Evolutionary conservation across 2,888 invertebrate species (phyloP), one percentile per base, ranked within the genome.

Genomic region (Dynastes grantii): DNA sequence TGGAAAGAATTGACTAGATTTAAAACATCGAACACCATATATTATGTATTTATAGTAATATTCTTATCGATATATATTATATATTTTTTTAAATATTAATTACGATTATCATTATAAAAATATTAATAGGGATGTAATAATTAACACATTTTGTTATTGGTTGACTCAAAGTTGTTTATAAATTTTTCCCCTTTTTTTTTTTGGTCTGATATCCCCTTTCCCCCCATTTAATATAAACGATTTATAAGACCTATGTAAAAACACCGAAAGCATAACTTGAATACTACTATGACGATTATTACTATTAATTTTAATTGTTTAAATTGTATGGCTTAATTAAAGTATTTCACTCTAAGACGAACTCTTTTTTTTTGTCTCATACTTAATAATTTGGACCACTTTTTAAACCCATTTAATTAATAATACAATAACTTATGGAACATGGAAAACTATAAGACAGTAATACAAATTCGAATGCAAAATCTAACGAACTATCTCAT

Each of bases 21-120:
- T 73, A 61, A 73, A 40, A 73, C 73, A 73, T 73, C 73, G 73
- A 73, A 73, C 73, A 73, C 73, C 73, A 61, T 73, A 55, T 55
- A 55, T 55, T 55, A 55, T 16, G 6, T 55, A 55, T 55, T 55
- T 55, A n/a, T 67, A 65, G 37, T 64, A 70, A 71, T 73, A 73
- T 61, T 61, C 61, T 61, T 61, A 73, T 45, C 32, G n/a, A 32
- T 71, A 70, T 45, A 65, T 40, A 70, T 55, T 32, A 51, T 70
- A 71, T 71, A 16, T 55, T 68, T 32, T 65, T 37, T 16, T 45
- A 16, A 67, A 27, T 68, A 49, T 61, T 61, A 61, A 55, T 61
- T 61, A 29, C 29, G 61, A 61, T 16, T 68, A 68, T 49, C 49
- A 68, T 68, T 68, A 68, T 16, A 61, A 1, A 29, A 16, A n/a